Percentiles rank a stretch among this genome's conserved stretches.
Conservation (phyloP, 2,888 invertebrate genomes). For the Saturnia japonica region DNA sequence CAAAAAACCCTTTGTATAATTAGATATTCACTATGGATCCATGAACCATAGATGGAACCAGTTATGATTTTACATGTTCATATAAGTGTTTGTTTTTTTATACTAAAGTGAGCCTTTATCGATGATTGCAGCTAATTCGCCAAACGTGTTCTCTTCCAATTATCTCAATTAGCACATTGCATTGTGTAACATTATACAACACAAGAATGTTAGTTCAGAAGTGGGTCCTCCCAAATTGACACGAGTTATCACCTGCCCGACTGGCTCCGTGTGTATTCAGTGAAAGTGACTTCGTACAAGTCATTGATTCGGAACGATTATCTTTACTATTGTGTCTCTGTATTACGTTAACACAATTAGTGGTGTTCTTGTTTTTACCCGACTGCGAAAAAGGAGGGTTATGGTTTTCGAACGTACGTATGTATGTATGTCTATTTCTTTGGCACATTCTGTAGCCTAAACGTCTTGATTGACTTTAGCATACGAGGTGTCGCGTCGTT, state of each 20-base stretch:
- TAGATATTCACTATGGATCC: no score
- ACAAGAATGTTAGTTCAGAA: slow-evolving; percentile 2
- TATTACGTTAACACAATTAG: background rate
- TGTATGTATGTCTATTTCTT: no score
- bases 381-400: no score
- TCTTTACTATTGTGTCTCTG: background rate
- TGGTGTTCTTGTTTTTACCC: background rate
- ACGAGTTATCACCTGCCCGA: slow-evolving; percentile 7
- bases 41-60: no score
- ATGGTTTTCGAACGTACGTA: no score
- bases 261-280: background rate
- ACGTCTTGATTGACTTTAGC: no score
- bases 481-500: no score
- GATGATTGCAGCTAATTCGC: background rate
- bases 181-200: slow-evolving; percentile 20
- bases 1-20: no score
- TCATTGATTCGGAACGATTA: slow-evolving; percentile 5
- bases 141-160: background rate
- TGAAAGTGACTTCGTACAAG: background rate
- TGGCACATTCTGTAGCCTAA: no score
- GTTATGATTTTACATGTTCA: background rate
- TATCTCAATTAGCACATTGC: background rate
- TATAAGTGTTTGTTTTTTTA: background rate
- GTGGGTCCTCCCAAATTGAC: background rate
- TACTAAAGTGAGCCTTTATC: background rate